Evolutionary conservation across 1,140 invertebrate species (phyloP), one percentile per base, ranked within the genome.

Genomic region (Eumaeus atala): DNA sequence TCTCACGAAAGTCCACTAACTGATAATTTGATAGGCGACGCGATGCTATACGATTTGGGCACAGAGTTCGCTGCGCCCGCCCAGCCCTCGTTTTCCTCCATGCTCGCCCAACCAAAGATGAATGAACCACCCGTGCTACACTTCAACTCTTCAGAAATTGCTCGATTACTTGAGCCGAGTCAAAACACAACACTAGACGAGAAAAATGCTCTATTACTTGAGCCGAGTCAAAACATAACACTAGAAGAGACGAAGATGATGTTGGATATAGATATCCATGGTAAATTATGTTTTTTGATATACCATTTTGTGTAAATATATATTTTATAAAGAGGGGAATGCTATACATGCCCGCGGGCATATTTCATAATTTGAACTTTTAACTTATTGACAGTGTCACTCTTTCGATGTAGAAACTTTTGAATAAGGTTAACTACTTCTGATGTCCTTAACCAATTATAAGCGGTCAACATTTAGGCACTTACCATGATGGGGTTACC

Each of bases 61-160:
- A 38, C 54, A 9, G 54, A 54, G 1, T 2, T 28, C 21, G 21
- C 21, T 6, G 21, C 40, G 10, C 47, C 37, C 11, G 28, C 52
- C 9, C 40, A 52, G 9, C 49, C 48, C 7, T 38, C 42, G 14
- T 35, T 62, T 6, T 63, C 62, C n/a, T 64, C 71, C 0, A 66
- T 74, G 64, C 58, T 69, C 40, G 17, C 57, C n/a, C 63, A 64
- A n/a, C 62, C 67, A 4, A 62, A 61, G 12, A 58, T 64, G 11
- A 53, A 61, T 0, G 59, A 54, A 0, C 60, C 65, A 11, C 68
- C 70, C 0, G 60, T 69, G 4, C 50, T 77, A 1, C 58, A 69
- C 1, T 49, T 82, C 0, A 67, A 72, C 48, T 79, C 78, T 0
- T 61, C 67, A 0, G 78, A 79, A 36, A 55, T 76, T 35, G 66